Base-by-base conservation (phyloP, 1,140 invertebrate genomes). In the Chelonus insularis region DNA sequence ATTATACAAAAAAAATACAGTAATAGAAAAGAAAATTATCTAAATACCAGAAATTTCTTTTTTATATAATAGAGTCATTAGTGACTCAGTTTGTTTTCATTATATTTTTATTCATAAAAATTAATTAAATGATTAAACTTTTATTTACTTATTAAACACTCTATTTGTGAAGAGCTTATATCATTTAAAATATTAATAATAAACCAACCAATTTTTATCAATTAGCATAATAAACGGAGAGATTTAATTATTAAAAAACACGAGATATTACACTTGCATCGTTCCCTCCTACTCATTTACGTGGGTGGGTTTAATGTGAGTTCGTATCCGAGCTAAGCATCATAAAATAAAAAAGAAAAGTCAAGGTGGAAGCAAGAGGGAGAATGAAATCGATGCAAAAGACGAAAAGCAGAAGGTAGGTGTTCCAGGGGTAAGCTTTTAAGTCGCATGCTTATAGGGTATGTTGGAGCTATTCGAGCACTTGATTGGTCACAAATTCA, bases 371-470 rank as follows among this genome's bases (percentile, higher is more conserved):
- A 14, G 47, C 48, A 41, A 29, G 21, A 25, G 21, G 11, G 32
- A 41, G 59, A 55, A 57, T 69, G 66, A 69, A 70, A 71, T 71
- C 69, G 66, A 71, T 71, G 69, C 51, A 51, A 68, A 34, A 50
- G 32, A 29, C 16, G 36, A 34, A 58, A 63, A 62, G 43, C 51
- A 57, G 56, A 20, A 63, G 63, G 66, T 68, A 61, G 64, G 68
- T 69, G 69, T 69, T 62, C 48, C 51, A 64, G 63, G 52, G 60
- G 65, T 60, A 8, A 41, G 34, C 14, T 66, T 55, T 20, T 51
- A 63, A 65, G 14, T 61, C 45, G 41, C 9, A 2, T 0, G 1
- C 2, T 7, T 14, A 36, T 55, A 34, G 36, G 14, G 34, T 29
- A 20, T 21, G 50, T 55, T 16, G 6, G 34, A 7, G 11, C 6